Evolutionary conservation across 2,888 invertebrate species (phyloP).

Genomic region (Rutpela maculata): DNA sequence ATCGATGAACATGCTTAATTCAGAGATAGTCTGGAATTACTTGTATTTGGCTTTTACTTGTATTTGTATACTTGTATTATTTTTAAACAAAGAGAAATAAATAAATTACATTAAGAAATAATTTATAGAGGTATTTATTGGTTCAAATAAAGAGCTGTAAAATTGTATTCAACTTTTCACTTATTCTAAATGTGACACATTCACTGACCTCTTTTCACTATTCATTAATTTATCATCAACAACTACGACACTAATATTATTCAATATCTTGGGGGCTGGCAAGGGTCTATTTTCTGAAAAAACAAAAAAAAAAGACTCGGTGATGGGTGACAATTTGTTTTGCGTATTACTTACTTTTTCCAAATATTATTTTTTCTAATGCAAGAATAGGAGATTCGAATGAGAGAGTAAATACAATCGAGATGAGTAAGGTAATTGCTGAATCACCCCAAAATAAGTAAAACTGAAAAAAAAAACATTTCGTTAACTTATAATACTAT

Average conservation of each 20-base stretch:
- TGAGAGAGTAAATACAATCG: constrained; percentile 44
- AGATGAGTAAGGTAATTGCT: constrained; percentile 28
- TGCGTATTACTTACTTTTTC: constrained; percentile 2
- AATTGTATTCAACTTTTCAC: neutral
- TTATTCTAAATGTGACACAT: neutral
- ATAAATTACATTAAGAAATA: too few species aligned
- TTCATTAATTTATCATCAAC: constrained; percentile 5
- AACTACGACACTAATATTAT: constrained; percentile 5
- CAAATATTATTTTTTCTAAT: constrained; percentile 45
- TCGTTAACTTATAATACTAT: too few species aligned
- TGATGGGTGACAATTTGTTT: neutral
- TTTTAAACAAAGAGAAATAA: too few species aligned
- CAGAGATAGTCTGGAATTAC: too few species aligned
- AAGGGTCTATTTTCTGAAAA: neutral
- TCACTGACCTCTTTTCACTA: neutral
- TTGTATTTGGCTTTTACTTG: too few species aligned
- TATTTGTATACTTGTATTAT: too few species aligned
- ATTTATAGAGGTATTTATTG: too few species aligned
- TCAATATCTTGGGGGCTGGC: neutral
- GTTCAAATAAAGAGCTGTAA: neutral
- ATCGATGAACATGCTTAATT: too few species aligned
- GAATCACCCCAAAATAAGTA: constrained; percentile 45
- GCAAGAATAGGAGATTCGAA: constrained; percentile 54
- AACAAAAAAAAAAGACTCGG: neutral
- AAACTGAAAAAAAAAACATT: constrained; percentile 31